Evolutionary conservation across 1,140 invertebrate species (phyloP), one percentile per base, ranked within the genome.

Genomic region (Lethrus apterus): DNA sequence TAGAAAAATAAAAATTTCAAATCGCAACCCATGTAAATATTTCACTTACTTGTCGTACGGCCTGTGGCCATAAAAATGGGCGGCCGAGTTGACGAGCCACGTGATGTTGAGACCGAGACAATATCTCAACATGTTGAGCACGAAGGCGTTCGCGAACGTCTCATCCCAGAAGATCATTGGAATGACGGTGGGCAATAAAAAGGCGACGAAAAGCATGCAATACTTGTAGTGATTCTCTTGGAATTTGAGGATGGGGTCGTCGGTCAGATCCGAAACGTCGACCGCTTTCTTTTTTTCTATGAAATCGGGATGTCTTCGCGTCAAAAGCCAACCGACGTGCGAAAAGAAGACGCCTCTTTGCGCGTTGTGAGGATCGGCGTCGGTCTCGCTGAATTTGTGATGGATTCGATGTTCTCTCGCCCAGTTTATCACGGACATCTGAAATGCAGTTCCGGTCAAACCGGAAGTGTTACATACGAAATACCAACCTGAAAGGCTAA

Each of bases 21-120:
- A 33, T 9, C 14, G 7, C 32, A 11, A 26, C 5, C 5, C 5
- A 7, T 26, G n/a, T 5, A 26, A 7, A 26, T 26, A 7, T 5
- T 32, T 32, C 35, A 55, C 48, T 79, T 68, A 80, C 83, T 79
- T 79, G 68, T 98, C 93, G 63, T 97, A 98, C 0, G 93, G 93
- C 59, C 81, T 83, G 47, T 79, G 77, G 31, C 95, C 95, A 71
- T 86, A 93, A 57, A 92, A 77, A 69, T 98, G 93, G 2, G 93
- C 93, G 13, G 87, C 87, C 46, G 88, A 93, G 67, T 98, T 98
- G 1, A 98, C 93, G 21, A 93, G 71, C 93, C 94, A 98, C 3
- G 94, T 98, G 52, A 84, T 80, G 62, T 99, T 91, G n/a, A 98
- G 71, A 7, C 83, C 86, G 56, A 88, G 79, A 9, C 80, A 76